phyloP scores from a whole-genome alignment of 1,140 invertebrate genomes.

The Doryteuthis pealeii region DNA sequence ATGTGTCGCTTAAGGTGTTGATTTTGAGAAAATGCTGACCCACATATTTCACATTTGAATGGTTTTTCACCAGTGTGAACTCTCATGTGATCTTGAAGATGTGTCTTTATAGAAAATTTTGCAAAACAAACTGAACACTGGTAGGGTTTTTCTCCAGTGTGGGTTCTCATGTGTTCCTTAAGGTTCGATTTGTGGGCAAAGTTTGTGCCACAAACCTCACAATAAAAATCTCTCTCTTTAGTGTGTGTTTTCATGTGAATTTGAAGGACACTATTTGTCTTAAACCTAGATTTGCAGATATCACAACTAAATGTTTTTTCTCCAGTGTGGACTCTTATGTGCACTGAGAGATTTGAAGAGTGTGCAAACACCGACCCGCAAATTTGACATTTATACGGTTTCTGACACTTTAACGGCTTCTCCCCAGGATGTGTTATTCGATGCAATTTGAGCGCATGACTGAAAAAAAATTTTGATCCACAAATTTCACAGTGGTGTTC shows the following conservation, averaged over 20 bases:
- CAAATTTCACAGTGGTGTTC: slow-evolving; percentile 12
- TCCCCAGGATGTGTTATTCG: slow-evolving; percentile 74
- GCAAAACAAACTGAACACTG: slow-evolving; percentile 85
- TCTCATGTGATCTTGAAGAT: slow-evolving; percentile 72
- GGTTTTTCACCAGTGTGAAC: slow-evolving; percentile 15
- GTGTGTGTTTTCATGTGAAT: slow-evolving; percentile 65
- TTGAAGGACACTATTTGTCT: neutral
- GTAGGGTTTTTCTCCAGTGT: slow-evolving; percentile 21
- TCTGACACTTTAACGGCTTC: slow-evolving; percentile 71
- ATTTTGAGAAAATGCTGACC: slow-evolving; percentile 8
- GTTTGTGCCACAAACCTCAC: slow-evolving; percentile 85
- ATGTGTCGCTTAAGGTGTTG: slow-evolving; percentile 18
- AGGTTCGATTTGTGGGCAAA: slow-evolving; percentile 71
- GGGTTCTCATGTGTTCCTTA: slow-evolving; percentile 17
- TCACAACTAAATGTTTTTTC: neutral
- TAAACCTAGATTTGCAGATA: neutral
- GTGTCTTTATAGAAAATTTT: slow-evolving; percentile 84
- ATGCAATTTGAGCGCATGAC: slow-evolving; percentile 25
- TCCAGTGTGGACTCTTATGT: neutral
- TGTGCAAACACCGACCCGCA: neutral
- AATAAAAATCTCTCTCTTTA: slow-evolving; percentile 83
- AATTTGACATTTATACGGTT: slow-evolving; percentile 69
- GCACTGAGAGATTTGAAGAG: neutral
- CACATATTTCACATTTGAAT: slow-evolving; percentile 19
- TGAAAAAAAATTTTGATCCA: slow-evolving; percentile 23